Evolutionary conservation across 1,140 invertebrate genomes (phyloP).

Genomic region (Piezodorus guildinii): DNA sequence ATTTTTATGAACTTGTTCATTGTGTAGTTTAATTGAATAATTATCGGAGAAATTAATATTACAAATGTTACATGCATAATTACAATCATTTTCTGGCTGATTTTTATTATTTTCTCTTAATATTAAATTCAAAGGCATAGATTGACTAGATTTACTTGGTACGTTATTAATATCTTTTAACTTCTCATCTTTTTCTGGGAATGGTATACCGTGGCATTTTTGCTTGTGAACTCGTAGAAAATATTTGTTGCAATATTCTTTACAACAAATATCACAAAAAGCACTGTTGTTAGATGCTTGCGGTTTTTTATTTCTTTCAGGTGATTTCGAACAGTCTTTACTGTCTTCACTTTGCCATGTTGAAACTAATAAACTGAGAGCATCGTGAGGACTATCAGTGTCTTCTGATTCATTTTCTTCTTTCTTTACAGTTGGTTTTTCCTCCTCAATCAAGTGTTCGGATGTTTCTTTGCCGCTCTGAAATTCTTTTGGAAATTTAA

Average conservation of each 20-base stretch:
- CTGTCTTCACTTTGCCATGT: constrained; percentile 23
- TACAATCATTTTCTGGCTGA: constrained; percentile 10
- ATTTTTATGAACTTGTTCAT: constrained; percentile 18
- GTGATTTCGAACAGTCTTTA: constrained; percentile 22
- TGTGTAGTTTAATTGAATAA: constrained; percentile 24
- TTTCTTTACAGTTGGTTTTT: constrained; percentile 22
- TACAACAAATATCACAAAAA: constrained; percentile 88
- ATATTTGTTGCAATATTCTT: constrained; percentile 92
- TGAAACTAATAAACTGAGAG: constrained; percentile 17
- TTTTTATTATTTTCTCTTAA: constrained; percentile 23
- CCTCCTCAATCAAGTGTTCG: constrained; percentile 14
- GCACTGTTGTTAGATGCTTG: constrained; percentile 31
- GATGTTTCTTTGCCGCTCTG: background rate
- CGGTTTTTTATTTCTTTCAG: constrained; percentile 24
- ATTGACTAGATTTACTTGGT: constrained; percentile 20
- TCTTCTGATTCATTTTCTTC: constrained; percentile 24
- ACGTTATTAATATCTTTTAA: constrained; percentile 29
- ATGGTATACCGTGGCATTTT: constrained; percentile 60
- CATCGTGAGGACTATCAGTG: constrained; percentile 18
- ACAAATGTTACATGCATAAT: constrained; percentile 23
- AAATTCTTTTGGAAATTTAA: constrained; percentile 11
- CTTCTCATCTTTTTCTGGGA: constrained; percentile 41
- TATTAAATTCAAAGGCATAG: constrained; percentile 26
- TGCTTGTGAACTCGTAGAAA: constrained; percentile 84
- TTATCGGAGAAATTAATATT: constrained; percentile 19